Evolutionary conservation across 2,888 invertebrate genomes (phyloP), one percentile per base, ranked within the genome.

Genomic region (Mythimna pallens): DNA sequence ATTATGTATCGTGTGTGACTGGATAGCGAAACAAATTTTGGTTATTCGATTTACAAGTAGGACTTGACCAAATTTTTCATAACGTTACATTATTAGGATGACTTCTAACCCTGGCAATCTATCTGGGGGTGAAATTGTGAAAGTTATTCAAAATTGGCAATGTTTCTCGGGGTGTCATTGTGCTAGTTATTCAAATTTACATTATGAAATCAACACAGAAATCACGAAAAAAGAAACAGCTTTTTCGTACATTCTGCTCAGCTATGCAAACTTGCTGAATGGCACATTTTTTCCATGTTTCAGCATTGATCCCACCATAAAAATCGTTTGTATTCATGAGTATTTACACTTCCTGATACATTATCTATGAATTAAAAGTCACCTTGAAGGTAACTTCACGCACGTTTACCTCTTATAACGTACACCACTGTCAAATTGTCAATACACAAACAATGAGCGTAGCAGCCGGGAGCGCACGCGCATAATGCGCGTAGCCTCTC

Each of bases 381-480:
- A 14, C n/a, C 59, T n/a, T 59, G n/a, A 36, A 36, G 12, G 40
- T 7, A 59, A n/a, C n/a, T 25, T 0, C 10, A 20, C 12, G 3
- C 47, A 22, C 12, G 6, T 22, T 50, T 12, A 61, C 10, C 59
- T 40, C 62, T 68, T 70, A 67, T 12, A 34, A 61, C 80, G 72
- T 73, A 58, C 3, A 55, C 74, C 70, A 10, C 43, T 58, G 65
- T 65, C 73, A 78, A 67, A 14, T 34, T 59, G 65, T 65, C 73
- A 78, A 67, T 76, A 69, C 79, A 79, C 84, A 84, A 78, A 89
- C 85, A 88, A 88, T 84, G 79, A 79, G 69, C 79, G 73, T 79
- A 58, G 68, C 82, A 82, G 78, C 76, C 77, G 65, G 71, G 81
- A 81, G 87, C 85, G 83, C 86, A 85, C 84, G 83, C 87, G 87